These are phyloP conservation scores for Sympetrum striolatum DNA, from an alignment of 2,888 invertebrate genomes.

Conservation along the genomic window DNA sequence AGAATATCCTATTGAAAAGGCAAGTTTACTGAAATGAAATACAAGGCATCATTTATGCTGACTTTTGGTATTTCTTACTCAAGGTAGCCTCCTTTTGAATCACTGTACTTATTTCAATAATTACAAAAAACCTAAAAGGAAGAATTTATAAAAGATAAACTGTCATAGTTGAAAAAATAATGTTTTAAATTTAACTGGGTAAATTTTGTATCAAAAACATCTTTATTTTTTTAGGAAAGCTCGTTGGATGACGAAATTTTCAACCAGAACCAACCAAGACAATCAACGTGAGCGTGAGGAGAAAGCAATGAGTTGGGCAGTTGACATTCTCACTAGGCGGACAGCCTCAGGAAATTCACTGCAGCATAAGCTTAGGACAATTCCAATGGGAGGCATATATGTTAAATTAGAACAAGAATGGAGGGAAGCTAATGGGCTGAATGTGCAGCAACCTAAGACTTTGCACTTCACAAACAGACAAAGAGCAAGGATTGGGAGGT, in stretches of 20 bases:
- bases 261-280: constrained; percentile 86
- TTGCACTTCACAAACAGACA: background rate
- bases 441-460: background rate
- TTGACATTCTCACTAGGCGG: constrained; percentile 65
- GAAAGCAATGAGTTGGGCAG: constrained; percentile 73
- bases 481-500: constrained; percentile 1
- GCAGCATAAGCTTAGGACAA: background rate
- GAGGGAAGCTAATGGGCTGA: constrained; percentile 63
- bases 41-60: no score
- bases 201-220: background rate
- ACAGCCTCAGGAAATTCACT: constrained; percentile 49
- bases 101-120: no score
- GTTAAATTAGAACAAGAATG: constrained; percentile 78
- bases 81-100: no score
- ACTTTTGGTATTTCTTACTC: no score
- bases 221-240: background rate
- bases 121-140: no score
- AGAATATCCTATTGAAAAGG: no score
- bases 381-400: constrained; percentile 72
- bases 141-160: background rate
- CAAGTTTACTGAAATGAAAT: no score
- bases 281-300: constrained; percentile 86
- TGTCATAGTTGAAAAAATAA: background rate
- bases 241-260: constrained; percentile 77
- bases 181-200: background rate